Percentiles rank a stretch among this genome's conserved stretches.
phyloP scores from a whole-genome alignment of 2,888 invertebrate genomes.

The Dasypogon diadema region DNA sequence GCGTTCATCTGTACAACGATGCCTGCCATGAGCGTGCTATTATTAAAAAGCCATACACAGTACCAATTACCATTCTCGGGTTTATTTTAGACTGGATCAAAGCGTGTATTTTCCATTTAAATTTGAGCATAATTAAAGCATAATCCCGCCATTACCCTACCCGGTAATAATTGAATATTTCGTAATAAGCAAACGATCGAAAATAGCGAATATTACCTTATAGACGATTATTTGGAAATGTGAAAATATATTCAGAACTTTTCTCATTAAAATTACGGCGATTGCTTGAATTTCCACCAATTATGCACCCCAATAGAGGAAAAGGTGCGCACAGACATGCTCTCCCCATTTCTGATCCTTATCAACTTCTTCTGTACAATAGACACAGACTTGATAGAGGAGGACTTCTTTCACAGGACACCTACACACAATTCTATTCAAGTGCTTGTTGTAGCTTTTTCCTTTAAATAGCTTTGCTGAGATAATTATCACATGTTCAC shows the following conservation, averaged over 20 bases:
- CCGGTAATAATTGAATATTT: conserved; percentile 24
- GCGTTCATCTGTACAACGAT: too few species aligned
- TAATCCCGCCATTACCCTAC: too few species aligned
- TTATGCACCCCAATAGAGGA: neutral
- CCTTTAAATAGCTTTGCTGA: neutral
- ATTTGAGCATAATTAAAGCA: too few species aligned
- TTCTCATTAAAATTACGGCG: conserved; percentile 54
- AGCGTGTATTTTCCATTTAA: too few species aligned
- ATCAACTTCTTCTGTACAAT: neutral
- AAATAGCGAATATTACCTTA: conserved; percentile 10
- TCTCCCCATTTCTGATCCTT: neutral
- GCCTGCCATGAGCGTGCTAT: too few species aligned
- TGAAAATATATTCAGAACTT: conserved; percentile 52
- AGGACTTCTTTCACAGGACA: neutral
- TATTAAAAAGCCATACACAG: too few species aligned
- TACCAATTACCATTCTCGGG: too few species aligned
- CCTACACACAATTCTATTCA: neutral
- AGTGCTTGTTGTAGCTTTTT: neutral
- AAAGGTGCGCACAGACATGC: neutral
- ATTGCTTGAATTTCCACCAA: conserved; percentile 46
- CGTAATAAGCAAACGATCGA: neutral
- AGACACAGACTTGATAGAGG: neutral
- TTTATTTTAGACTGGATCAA: too few species aligned
- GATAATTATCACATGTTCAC: conserved; percentile 29
- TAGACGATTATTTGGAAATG: conserved; percentile 38